These are phyloP conservation scores for Meleagris gallopavo DNA, from an alignment of 2,113 vertebrate genomes.

Conservation along the genomic window DNA sequence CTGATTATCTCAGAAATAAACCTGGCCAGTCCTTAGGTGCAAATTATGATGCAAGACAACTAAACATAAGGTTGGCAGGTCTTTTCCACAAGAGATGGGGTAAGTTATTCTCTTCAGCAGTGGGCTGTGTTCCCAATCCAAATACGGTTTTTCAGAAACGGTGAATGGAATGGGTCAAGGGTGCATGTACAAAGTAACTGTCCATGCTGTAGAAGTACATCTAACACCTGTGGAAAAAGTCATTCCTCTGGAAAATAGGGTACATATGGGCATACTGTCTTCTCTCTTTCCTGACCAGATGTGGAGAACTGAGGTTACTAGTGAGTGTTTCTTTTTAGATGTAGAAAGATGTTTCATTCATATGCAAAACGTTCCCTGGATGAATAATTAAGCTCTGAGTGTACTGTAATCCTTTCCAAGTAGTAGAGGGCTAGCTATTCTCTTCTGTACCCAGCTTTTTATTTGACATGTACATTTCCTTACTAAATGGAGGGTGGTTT, in stretches of 20 bases:
- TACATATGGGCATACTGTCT: neutral
- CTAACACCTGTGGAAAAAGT: neutral
- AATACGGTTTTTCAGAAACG: neutral
- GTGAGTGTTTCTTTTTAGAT: constrained; percentile 26
- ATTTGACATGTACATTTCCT: neutral
- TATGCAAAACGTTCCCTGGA: constrained; percentile 8
- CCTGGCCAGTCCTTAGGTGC: neutral
- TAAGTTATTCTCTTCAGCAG: neutral
- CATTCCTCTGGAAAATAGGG: neutral
- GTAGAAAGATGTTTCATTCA: constrained; percentile 49
- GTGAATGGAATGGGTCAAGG: neutral
- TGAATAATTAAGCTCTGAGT: constrained; percentile 34
- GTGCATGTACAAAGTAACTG: neutral
- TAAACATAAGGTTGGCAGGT: neutral
- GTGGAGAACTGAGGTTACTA: neutral
- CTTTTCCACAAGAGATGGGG: neutral
- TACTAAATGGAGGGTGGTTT: neutral
- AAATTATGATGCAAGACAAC: neutral
- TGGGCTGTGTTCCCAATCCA: neutral
- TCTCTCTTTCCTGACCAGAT: constrained; percentile 36
- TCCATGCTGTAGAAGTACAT: neutral
- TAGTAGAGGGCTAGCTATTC: neutral
- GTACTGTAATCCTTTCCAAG: constrained; percentile 38
- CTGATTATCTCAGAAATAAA: neutral
- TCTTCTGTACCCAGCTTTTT: constrained; percentile 29